Evolutionary conservation across 2,888 invertebrate species (phyloP).

Genomic region (Watsonalla cultraria): DNA sequence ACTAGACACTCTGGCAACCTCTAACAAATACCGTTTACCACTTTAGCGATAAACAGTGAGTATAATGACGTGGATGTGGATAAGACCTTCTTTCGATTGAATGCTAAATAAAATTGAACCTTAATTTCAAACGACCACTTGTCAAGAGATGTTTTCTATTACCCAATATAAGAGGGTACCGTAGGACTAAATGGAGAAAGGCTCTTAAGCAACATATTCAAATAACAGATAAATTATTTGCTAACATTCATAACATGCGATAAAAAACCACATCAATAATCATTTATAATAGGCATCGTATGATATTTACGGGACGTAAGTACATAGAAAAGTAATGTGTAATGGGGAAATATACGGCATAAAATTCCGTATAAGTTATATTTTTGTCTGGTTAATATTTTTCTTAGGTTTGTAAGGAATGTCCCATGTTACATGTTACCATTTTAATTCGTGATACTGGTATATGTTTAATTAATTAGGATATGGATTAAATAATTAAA

Average conservation of each 20-base stretch:
- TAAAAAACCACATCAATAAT: constrained; percentile 35
- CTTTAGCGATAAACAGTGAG: too few relatives aligned
- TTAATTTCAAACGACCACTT: too few relatives aligned
- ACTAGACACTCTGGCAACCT: too few relatives aligned
- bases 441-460: too few relatives aligned
- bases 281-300: constrained; percentile 27
- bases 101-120: too few relatives aligned
- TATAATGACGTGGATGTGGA: too few relatives aligned
- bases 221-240: constrained; percentile 25
- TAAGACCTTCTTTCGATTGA: too few relatives aligned
- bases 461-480: too few relatives aligned
- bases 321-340: constrained; percentile 17
- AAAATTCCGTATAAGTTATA: constrained; percentile 24
- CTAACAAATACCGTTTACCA: too few relatives aligned
- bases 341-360: constrained; percentile 19
- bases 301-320: constrained; percentile 11
- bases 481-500: too few relatives aligned
- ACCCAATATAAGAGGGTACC: constrained; percentile 1
- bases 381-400: constrained; percentile 30
- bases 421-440: constrained; percentile 12
- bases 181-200: constrained; percentile 22
- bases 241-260: constrained; percentile 18
- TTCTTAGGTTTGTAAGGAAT: constrained; percentile 23
- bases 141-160: not conserved
- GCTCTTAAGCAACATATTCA: constrained; percentile 18